Evolutionary conservation across 2,888 invertebrate genomes (phyloP), one percentile per base, ranked within the genome.

Genomic region (Acleris sparsana): DNA sequence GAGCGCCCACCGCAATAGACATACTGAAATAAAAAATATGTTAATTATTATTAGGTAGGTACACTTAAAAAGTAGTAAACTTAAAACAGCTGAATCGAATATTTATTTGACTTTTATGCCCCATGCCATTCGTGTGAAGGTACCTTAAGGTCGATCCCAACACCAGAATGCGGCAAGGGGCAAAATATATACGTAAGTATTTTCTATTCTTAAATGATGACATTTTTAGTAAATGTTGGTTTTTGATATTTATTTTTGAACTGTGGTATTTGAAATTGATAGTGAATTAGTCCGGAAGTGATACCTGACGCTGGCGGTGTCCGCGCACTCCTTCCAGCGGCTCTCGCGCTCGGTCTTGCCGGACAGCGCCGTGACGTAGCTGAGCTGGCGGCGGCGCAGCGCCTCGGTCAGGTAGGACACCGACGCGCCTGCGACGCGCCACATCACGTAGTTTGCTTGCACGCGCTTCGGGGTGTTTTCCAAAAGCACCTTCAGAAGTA

Each of bases 251-350:
- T 29, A 29, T 29, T 29, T 33, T 33, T 9, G 9, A 33, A 33
- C 9, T 33, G 9, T 33, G 9, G 9, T 33, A 33, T 9, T 33
- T 9, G 9, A 9, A 33, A 33, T 33, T 7, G 0, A 33, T 9
- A 33, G 9, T 33, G 33, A 33, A 33, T 33, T 2, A 9, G 9
- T 33, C 3, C 20, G 29, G 33, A 33, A 33, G 9, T 33, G 9
- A 9, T 85, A 96, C 96, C 96, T 96, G 78, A 95, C 95, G 70
- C 96, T 94, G 29, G 96, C 94, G 13, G 96, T 95, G 73, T 97
- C 97, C 22, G 97, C 95, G 81, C 98, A 98, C 83, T 98, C 97
- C 91, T 97, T 97, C 98, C 98, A 98, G 17, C 98, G 93, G 52
- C 97, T 95, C 83, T 97, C 97, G 63, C 97, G 93, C 81, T 97